Evolutionary conservation across 2,888 invertebrate species (phyloP).

Genomic region (Idaea aversata): DNA sequence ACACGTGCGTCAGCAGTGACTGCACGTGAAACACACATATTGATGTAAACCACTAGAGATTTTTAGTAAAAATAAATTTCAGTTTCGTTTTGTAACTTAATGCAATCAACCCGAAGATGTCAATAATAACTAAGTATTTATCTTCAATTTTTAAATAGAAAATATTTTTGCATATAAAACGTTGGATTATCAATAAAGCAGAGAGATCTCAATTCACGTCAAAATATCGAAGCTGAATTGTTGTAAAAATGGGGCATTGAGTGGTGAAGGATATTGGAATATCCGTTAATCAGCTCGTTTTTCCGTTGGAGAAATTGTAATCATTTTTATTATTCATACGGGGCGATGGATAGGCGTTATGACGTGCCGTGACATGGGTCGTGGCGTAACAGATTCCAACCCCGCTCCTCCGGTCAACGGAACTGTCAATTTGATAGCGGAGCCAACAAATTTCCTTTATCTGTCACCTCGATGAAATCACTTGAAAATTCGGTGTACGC

Average conservation of each 20-base stretch:
- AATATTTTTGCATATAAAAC: background rate
- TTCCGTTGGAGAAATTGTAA: slow-evolving; percentile 43
- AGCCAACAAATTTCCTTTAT: slow-evolving; percentile 56
- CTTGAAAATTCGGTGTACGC: slow-evolving; percentile 42
- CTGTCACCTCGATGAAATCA: slow-evolving; percentile 56
- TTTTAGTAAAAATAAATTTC: no score
- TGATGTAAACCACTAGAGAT: slow-evolving; percentile 4
- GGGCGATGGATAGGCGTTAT: slow-evolving; percentile 53
- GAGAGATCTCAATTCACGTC: slow-evolving; percentile 9
- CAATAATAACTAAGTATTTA: no score
- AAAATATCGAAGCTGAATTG: slow-evolving; percentile 17
- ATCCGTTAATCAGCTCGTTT: slow-evolving; percentile 49
- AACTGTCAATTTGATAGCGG: slow-evolving; percentile 69
- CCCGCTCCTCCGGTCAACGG: slow-evolving; percentile 54
- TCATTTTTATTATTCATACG: slow-evolving; percentile 57
- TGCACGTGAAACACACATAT: slow-evolving; percentile 71
- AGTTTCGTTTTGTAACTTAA: no score
- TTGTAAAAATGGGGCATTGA: slow-evolving; percentile 16
- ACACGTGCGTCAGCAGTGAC: slow-evolving; percentile 97
- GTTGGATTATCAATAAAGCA: slow-evolving; percentile 9
- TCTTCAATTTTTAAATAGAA: background rate
- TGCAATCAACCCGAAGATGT: no score
- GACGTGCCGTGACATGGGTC: slow-evolving; percentile 67
- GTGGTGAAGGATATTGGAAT: slow-evolving; percentile 40
- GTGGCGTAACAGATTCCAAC: slow-evolving; percentile 58